Evolutionary conservation across 37 sponge, comb jelly and placozoan species (phyloP).

Genomic region (Amphimedon queenslandica): DNA sequence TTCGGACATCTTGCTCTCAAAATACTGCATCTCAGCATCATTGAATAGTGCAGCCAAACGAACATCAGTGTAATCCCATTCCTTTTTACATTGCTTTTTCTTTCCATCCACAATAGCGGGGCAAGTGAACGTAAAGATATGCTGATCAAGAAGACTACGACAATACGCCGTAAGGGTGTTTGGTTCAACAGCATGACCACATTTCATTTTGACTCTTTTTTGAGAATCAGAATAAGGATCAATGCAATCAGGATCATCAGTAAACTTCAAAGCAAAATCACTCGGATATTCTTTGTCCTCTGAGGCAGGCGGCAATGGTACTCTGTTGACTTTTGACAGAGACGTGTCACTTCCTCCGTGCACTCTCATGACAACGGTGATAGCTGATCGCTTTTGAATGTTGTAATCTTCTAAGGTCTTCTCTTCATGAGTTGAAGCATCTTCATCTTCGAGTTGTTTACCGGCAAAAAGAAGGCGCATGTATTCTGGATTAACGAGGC

Average conservation of each 20-base stretch:
- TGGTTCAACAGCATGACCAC: conserved; percentile 51
- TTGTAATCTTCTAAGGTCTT: conserved; percentile 35
- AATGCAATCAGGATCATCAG: conserved; percentile 21
- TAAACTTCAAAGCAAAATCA: conserved; percentile 26
- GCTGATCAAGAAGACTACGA: conserved; percentile 35
- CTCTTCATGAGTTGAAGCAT: too few relatives aligned
- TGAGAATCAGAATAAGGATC: too few relatives aligned
- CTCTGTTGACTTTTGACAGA: conserved; percentile 6
- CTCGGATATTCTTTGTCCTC: conserved; percentile 4
- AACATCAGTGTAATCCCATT: conserved; percentile 40
- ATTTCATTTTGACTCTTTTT: conserved; percentile 34
- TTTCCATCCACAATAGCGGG: conserved; percentile 29
- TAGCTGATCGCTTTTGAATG: conserved; percentile 35
- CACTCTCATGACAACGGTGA: conserved; percentile 35
- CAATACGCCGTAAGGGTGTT: conserved; percentile 43
- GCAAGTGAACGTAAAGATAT: conserved; percentile 25
- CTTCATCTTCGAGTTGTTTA: conserved; percentile 33
- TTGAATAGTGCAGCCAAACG: conserved; percentile 35
- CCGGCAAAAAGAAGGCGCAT: conserved; percentile 43
- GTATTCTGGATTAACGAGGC: background rate
- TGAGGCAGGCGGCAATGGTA: conserved; percentile 9
- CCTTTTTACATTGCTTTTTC: conserved; percentile 36
- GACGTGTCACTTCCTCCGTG: conserved; percentile 20
- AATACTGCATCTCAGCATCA: conserved; percentile 30
- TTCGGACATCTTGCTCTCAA: conserved; percentile 52